Conservation (phyloP, 2,888 invertebrate species). For the Macropis europaea region DNA sequence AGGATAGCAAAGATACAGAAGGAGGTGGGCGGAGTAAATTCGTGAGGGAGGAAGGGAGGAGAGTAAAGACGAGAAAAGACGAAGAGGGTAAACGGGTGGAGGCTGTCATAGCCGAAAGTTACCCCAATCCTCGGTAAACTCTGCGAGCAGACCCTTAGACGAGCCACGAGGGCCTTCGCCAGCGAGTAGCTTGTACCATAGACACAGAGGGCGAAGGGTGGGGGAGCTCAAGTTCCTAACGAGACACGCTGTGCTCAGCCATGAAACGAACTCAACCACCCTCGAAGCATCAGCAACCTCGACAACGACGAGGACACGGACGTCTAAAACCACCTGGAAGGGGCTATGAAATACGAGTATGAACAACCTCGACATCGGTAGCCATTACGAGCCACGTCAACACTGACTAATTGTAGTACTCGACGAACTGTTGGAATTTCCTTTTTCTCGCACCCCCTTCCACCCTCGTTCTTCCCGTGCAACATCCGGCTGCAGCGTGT, state of each 20-base stretch:
- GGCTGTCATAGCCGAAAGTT: conserved; percentile 67
- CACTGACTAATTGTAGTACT: conserved; percentile 62
- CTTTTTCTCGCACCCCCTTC: conserved; percentile 30
- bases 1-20: conserved; percentile 34
- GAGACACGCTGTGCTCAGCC: conserved; percentile 70
- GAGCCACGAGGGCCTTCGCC: conserved; percentile 55
- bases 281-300: conserved; percentile 60
- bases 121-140: conserved; percentile 64
- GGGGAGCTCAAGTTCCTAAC: conserved; percentile 74
- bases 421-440: conserved; percentile 44
- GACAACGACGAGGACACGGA: conserved; percentile 48
- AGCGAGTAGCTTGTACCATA: conserved; percentile 57
- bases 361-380: conserved; percentile 57
- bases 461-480: too few species aligned
- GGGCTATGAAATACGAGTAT: conserved; percentile 71
- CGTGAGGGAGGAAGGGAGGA: neutral
- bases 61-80: neutral
- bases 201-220: conserved; percentile 37
- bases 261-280: conserved; percentile 72
- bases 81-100: conserved; percentile 15
- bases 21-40: conserved; percentile 3
- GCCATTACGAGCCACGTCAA: conserved; percentile 51
- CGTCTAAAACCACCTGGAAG: conserved; percentile 36
- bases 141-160: conserved; percentile 56
- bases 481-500: neutral